Base-by-base conservation (phyloP, 1,140 invertebrate species). In the Chrysoperla carnea region DNA sequence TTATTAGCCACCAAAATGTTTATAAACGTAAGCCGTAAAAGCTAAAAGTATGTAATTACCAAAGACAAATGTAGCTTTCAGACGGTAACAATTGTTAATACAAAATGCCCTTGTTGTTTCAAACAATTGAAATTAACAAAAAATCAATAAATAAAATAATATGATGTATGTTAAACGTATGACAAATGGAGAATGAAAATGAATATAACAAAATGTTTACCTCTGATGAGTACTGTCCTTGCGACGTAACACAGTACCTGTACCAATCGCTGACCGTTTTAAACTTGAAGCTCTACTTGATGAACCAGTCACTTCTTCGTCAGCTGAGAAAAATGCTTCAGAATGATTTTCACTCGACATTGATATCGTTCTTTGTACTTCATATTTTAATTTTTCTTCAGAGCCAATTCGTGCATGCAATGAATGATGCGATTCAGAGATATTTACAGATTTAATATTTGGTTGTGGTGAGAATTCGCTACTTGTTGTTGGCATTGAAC, bases 341-440 rank as follows among this genome's bases (percentile, higher is more conserved):
- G 84, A 87, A 51, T 85, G 84, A 62, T 88, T 87, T 60, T 88
- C 85, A 44, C 83, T 87, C 2, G 81, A 85, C 54, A 89, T 77
- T 0, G 85, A 89, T 48, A 85, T 75, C 1, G 86, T 87, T 48
- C 86, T 64, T 62, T 84, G 81, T 2, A 59, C 61, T 43, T 64
- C 61, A 43, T 63, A 61, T 33, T 54, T 58, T 6, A 63, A 52
- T 36, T 65, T 56, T 46, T 73, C 70, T 43, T 74, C 73, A 4
- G 64, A 67, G 27, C 66, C 66, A 7, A 62, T 62, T 50, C 68
- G 67, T 1, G 65, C 63, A 42, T 69, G 70, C 0, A 76, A 52
- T 0, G 75, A 75, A 50, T 75, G 72, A 48, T 69, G 67, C 13
- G 73, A 76, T 47, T 74, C 71, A 0, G 73, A 73, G 8, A 72